phyloP scores from a whole-genome alignment of 2,888 invertebrate genomes.

The Chrysolina oricalcia region DNA sequence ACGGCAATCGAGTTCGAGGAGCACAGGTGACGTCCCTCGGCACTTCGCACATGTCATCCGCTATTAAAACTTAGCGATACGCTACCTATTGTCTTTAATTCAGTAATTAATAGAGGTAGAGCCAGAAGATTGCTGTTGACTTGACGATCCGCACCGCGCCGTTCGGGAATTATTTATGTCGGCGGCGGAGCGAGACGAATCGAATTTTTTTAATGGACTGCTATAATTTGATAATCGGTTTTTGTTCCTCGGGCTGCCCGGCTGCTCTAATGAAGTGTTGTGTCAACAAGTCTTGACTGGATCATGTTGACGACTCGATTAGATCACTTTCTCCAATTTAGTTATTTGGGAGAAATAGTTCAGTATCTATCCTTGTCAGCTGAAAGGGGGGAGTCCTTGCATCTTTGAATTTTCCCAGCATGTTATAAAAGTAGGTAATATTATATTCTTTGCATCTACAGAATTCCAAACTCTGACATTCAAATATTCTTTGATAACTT shows the following conservation, averaged over 20 bases:
- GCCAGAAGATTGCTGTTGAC: slow-evolving; percentile 20
- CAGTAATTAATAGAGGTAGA: slow-evolving; percentile 62
- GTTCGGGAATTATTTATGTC: slow-evolving; percentile 31
- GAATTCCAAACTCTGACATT: too few relatives aligned
- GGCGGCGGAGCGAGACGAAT: slow-evolving; percentile 47
- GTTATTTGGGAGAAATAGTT: not conserved
- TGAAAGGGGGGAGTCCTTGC: too few relatives aligned
- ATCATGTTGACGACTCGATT: slow-evolving; percentile 21
- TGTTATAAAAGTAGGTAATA: too few relatives aligned
- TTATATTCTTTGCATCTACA: too few relatives aligned
- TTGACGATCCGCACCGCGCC: not conserved
- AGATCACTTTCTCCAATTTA: not conserved
- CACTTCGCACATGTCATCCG: slow-evolving; percentile 65
- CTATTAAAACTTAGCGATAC: slow-evolving; percentile 59
- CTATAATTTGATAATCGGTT: slow-evolving; percentile 50
- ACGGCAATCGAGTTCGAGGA: slow-evolving; percentile 18
- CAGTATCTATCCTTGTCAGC: too few relatives aligned
- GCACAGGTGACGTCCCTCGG: slow-evolving; percentile 29
- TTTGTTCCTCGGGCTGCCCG: slow-evolving; percentile 30
- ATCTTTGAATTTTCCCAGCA: too few relatives aligned
- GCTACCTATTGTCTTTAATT: slow-evolving; percentile 65
- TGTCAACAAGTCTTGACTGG: slow-evolving; percentile 28
- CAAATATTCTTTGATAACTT: too few relatives aligned
- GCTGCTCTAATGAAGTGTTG: slow-evolving; percentile 26
- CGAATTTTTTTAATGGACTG: slow-evolving; percentile 47